Conservation (phyloP, 1,140 invertebrate genomes). For the Gryon sp. region DNA sequence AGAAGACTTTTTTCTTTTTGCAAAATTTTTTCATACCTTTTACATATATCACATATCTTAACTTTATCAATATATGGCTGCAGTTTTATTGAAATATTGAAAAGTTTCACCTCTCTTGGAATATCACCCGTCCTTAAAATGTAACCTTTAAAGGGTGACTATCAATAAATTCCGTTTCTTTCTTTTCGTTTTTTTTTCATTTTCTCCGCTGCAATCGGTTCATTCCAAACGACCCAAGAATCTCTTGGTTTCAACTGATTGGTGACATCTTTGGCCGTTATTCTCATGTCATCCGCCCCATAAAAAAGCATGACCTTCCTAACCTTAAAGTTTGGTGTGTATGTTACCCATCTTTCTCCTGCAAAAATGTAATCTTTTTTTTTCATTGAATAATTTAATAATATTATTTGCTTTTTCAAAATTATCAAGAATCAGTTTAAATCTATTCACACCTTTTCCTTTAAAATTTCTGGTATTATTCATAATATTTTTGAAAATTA, state of each 20-base stretch:
- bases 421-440: neutral
- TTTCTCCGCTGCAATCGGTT: too few relatives aligned
- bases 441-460: too few relatives aligned
- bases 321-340: neutral
- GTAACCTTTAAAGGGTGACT: too few relatives aligned
- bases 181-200: too few relatives aligned
- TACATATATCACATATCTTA: neutral
- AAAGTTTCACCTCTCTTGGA: neutral
- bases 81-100: neutral
- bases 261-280: neutral
- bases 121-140: neutral
- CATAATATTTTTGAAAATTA: too few relatives aligned
- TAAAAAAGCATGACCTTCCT: neutral
- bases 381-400: neutral
- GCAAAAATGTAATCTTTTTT: neutral
- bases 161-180: too few relatives aligned
- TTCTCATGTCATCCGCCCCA: neutral
- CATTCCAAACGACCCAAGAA: neutral
- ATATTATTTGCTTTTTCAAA: neutral
- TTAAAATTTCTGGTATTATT: too few relatives aligned
- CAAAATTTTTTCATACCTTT: neutral
- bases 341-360: neutral
- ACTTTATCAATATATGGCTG: neutral
- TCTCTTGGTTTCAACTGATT: neutral
- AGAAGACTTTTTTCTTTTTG: neutral